Evolutionary conservation across 1,140 invertebrate genomes (phyloP), one percentile per base, ranked within the genome.

Genomic region (Meloidogyne exigua): DNA sequence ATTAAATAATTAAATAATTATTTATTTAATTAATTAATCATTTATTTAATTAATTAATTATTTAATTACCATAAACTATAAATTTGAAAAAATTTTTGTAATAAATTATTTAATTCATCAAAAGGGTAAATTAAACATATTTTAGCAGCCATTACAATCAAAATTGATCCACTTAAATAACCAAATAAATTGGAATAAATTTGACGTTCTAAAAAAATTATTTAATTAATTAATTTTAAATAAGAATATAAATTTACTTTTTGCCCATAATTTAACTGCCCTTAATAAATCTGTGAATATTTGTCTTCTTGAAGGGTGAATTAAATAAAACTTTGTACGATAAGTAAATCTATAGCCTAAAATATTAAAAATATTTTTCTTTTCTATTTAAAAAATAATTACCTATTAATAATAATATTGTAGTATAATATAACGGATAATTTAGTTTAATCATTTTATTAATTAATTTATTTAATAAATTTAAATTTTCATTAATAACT

Each of bases 81-180:
- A 71, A 71, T 42, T n/a, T 21, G 32, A 28, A 71, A 71, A n/a
- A 71, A 71, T 49, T 71, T 32, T 15, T 71, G 62, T n/a, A 71
- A 71, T 44, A 71, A 71, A 44, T 25, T 42, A 42, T 44, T 26
- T 62, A 71, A 44, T 26, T 44, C 44, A 2, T 11, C 32, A 71
- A 71, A 71, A 9, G 69, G 69, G 21, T 57, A 71, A 26, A 71
- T 26, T 28, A 62, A 44, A 21, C 69, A 71, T 21, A 71, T 71
- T 71, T 71, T 71, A 9, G 69, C 39, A 18, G 15, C 69, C 69
- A 71, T 71, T 42, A 71, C 69, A 21, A 62, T 25, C 32, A 71
- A 71, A 71, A 62, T 71, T 10, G 69, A 44, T 25, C 69, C 69
- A 71, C 62, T 71, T 25, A 71, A 71, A 71, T 71, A 71, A 23